Percentiles rank a stretch among this genome's conserved stretches.
Evolutionary conservation across 2,797 vertebrate genomes (phyloP).

Genomic region (Alfaro cultratus): DNA sequence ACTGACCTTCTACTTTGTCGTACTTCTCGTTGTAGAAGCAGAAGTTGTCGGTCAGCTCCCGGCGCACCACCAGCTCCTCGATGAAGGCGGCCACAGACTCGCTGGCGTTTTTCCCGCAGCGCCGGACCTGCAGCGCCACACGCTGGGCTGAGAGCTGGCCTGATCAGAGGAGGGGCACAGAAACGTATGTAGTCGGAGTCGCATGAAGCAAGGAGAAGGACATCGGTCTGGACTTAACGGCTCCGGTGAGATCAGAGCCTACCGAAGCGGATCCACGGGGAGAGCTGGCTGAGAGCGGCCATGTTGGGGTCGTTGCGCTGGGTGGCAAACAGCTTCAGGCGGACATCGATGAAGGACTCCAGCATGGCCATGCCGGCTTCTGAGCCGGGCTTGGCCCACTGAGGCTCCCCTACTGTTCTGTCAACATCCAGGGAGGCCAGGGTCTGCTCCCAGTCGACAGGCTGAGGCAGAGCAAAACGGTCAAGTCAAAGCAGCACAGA

Average conservation of each 20-base stretch:
- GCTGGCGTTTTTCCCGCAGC: conserved; percentile 57
- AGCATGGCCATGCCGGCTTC: conserved; percentile 80
- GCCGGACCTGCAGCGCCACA: conserved; percentile 84
- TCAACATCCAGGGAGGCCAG: conserved; percentile 84
- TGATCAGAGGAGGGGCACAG: neutral
- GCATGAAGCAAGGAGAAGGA: neutral
- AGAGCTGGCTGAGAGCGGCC: conserved; percentile 87
- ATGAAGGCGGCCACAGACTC: conserved; percentile 79
- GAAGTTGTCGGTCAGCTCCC: conserved; percentile 92
- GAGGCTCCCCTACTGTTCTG: conserved; percentile 77
- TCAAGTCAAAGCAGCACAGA: neutral
- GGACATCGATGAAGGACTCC: conserved; percentile 84
- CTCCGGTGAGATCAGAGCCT: neutral
- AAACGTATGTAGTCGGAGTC: neutral
- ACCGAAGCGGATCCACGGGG: conserved; percentile 90
- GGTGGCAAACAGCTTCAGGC: conserved; percentile 80
- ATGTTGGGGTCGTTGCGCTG: conserved; percentile 88
- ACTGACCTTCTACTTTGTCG: conserved; percentile 85
- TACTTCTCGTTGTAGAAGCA: conserved; percentile 93
- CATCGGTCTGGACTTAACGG: neutral
- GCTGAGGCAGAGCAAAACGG: conserved; percentile 60
- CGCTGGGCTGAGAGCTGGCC: conserved; percentile 90
- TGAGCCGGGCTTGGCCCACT: conserved; percentile 85
- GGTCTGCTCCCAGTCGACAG: conserved; percentile 83
- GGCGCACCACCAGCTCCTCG: conserved; percentile 89